A percentile compares a stretch with the other conserved stretches of the same genome.
phyloP scores from a whole-genome alignment of 2,888 invertebrate species.

The Leptothorax acervorum region DNA sequence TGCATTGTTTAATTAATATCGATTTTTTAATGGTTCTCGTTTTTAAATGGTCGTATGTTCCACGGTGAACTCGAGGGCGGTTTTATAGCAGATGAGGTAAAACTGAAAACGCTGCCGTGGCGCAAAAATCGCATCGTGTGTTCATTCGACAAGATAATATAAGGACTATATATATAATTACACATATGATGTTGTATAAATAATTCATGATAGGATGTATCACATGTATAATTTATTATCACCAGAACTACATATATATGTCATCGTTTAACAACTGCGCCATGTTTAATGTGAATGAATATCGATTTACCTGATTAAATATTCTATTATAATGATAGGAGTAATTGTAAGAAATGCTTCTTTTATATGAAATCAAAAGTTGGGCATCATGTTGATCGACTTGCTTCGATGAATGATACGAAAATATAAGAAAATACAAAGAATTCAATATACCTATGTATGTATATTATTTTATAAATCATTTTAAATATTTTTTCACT shows the following conservation, averaged over 20 bases:
- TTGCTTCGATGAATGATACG: slow-evolving; percentile 37
- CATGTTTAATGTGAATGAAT: slow-evolving; percentile 10
- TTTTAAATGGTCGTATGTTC: not conserved
- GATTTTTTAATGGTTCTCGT: not conserved
- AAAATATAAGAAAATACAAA: not conserved
- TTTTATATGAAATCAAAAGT: not conserved
- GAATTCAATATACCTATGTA: not conserved
- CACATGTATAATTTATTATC: slow-evolving; percentile 38
- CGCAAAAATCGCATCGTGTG: not conserved
- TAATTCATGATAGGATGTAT: slow-evolving; percentile 24
- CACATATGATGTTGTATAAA: slow-evolving; percentile 2
- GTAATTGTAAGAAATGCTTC: not conserved
- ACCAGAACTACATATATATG: not conserved
- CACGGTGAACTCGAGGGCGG: not conserved
- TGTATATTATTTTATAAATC: slow-evolving; percentile 4
- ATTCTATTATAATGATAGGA: not conserved
- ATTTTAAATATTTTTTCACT: not conserved
- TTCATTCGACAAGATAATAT: not conserved
- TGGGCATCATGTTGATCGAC: slow-evolving; percentile 49
- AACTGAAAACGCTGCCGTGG: not conserved
- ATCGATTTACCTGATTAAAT: slow-evolving; percentile 14
- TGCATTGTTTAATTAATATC: not conserved
- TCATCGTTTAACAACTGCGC: slow-evolving; percentile 4
- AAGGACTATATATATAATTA: not conserved
- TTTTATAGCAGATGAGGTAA: not conserved